These are phyloP conservation scores for Phaedon cochleariae DNA, from an alignment of 2,888 invertebrate species.

Conservation along the genomic window DNA sequence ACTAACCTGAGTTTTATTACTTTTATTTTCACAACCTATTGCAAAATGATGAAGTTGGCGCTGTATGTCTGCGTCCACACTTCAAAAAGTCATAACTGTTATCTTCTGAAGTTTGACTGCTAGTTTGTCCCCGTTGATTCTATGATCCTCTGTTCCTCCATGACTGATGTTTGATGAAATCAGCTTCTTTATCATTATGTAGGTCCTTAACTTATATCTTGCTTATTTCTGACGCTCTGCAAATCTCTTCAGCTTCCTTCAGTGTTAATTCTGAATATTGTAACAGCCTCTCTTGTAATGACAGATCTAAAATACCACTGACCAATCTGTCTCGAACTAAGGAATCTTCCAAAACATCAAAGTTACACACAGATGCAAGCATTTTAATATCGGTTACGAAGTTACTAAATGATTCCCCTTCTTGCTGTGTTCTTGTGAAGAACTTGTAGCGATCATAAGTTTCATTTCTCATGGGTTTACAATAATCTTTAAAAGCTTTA, in stretches of 20 bases:
- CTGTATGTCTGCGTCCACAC: conserved; percentile 33
- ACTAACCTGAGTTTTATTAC: no score
- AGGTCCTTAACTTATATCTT: conserved; percentile 37
- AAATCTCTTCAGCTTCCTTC: conserved; percentile 30
- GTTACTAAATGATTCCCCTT: background rate
- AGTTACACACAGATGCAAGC: background rate
- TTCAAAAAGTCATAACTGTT: conserved; percentile 35
- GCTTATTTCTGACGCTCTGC: conserved; percentile 38
- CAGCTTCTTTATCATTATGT: conserved; percentile 27
- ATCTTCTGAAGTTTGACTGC: no score
- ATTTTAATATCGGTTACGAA: background rate
- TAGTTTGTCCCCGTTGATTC: background rate
- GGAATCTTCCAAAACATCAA: conserved; percentile 2
- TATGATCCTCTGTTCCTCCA: no score
- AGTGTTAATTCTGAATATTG: conserved; percentile 18
- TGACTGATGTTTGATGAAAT: no score
- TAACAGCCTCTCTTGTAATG: conserved; percentile 35
- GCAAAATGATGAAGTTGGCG: conserved; percentile 38
- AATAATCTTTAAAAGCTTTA: conserved; percentile 26
- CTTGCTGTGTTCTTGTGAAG: conserved; percentile 1
- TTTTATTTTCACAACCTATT: conserved; percentile 24
- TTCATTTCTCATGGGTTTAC: conserved; percentile 33
- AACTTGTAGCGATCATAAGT: conserved; percentile 23
- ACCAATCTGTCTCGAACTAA: background rate
- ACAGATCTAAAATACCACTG: conserved; percentile 16